Conservation (phyloP, 2,797 vertebrate species). For the Sebastes hubbsi region DNA sequence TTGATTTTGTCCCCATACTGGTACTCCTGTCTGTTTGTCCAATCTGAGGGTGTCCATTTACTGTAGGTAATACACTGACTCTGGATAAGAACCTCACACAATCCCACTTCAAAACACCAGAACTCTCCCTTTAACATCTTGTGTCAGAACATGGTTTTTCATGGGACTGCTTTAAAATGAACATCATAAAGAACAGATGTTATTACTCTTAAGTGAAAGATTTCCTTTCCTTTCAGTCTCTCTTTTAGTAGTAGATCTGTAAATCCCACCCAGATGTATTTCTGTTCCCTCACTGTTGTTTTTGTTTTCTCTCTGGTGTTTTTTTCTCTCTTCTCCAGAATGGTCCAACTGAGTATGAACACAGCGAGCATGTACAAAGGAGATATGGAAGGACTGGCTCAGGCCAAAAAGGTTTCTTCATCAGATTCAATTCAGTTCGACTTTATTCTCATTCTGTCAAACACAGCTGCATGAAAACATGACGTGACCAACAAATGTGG, state of each 20-base stretch:
- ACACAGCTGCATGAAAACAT: neutral
- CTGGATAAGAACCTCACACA: no score
- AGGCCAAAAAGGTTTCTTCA: conserved; percentile 74
- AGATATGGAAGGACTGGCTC: conserved; percentile 55
- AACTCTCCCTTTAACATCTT: neutral
- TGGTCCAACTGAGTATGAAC: conserved; percentile 79
- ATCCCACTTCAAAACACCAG: no score
- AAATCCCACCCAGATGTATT: neutral
- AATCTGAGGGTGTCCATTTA: no score
- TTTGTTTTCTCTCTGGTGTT: neutral
- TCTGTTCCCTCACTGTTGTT: neutral
- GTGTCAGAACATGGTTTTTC: neutral
- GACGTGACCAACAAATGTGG: neutral
- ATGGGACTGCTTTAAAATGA: neutral
- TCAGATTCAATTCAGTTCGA: neutral
- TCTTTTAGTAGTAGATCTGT: neutral
- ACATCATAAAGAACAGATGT: neutral
- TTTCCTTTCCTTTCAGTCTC: neutral
- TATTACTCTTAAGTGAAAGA: neutral
- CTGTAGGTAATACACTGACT: no score
- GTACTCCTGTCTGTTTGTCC: no score
- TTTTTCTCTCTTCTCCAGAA: conserved; percentile 71
- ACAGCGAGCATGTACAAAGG: conserved; percentile 44
- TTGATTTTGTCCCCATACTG: no score
- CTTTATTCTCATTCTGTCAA: neutral